Base-by-base conservation (phyloP, 2,797 vertebrate genomes). In the Sardinella longiceps region DNA sequence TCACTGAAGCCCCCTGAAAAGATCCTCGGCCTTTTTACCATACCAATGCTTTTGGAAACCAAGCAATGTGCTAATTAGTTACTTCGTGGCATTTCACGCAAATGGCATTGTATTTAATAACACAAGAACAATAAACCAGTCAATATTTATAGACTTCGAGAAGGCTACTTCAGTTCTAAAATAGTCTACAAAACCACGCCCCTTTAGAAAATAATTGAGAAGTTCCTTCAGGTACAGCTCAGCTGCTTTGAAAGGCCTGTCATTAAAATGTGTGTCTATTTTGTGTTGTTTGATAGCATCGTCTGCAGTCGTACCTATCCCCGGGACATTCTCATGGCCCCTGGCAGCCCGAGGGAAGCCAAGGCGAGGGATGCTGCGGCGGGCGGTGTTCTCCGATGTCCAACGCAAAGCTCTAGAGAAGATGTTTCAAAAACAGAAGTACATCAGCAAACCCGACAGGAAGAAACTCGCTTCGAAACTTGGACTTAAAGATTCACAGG, bases 341-440 rank as follows among this genome's bases (percentile, higher is more conserved):
- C 94, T 98, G 86, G 96, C 96, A 0, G 96, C 96, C 4, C 93
- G 97, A 0, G 98, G 98, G 43, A 99, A 98, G 88, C 98, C 98
- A 25, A 95, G 98, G 80, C 93, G 97, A 0, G 98, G 98, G 10
- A 99, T 99, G 98, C 95, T 99, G 53, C 95, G 98, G 0, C 93
- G 98, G 0, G 98, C 98, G 0, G 98, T 99, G 50, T 99, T 99
- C 94, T 99, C 98, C 0, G 98, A 99, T 3, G 97, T 99, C 56
- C 98, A 99, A 90, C 95, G 98, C 85, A 99, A 99, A 90, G 97
- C 97, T 0, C 91, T 99, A 86, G 98, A 99, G 92, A 98, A 97
- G 92, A 99, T 98, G 91, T 99, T 99, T 90, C 98, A 99, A 93
- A 99, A 98, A 89, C 98, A 99, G 93, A 99, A 99, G 88, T 99